A percentile compares a stretch with the other conserved stretches of the same genome.
Conservation (phyloP, 1,140 invertebrate genomes). For the Leptestheria dahalacensis region DNA sequence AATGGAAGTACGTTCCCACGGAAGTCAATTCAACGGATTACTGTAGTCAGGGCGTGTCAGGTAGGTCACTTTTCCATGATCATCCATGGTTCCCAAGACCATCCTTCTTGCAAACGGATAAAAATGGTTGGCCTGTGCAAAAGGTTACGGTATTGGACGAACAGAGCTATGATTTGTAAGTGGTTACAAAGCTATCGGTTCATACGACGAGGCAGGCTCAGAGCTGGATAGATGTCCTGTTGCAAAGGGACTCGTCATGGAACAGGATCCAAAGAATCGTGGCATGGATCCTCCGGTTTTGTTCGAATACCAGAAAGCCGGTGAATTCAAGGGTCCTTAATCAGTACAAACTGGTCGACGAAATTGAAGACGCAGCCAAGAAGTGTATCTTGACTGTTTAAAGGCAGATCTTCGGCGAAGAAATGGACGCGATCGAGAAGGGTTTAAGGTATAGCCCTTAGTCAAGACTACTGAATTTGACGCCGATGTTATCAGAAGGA, state of each 20-base stretch:
- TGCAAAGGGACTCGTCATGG: neutral
- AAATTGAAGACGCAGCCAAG: neutral
- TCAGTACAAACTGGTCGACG: neutral
- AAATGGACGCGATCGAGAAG: neutral
- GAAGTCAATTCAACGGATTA: constrained; percentile 20
- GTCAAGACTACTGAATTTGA: neutral
- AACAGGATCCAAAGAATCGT: neutral
- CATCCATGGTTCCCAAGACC: constrained; percentile 16
- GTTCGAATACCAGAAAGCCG: neutral
- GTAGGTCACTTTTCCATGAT: neutral
- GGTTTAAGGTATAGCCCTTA: neutral
- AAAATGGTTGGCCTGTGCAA: constrained; percentile 4
- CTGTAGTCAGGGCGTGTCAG: neutral
- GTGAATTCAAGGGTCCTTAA: neutral
- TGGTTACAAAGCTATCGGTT: neutral
- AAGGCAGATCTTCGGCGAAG: neutral
- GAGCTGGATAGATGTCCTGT: neutral
- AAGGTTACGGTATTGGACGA: neutral
- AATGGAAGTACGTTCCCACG: constrained; percentile 19
- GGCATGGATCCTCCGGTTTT: constrained; percentile 3
- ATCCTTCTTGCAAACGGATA: neutral
- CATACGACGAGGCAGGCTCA: neutral
- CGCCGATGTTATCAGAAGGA: neutral
- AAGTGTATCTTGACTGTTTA: neutral
- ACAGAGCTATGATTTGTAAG: neutral